Base-by-base conservation (phyloP, 2,113 vertebrate species). In the Passer montanus region DNA sequence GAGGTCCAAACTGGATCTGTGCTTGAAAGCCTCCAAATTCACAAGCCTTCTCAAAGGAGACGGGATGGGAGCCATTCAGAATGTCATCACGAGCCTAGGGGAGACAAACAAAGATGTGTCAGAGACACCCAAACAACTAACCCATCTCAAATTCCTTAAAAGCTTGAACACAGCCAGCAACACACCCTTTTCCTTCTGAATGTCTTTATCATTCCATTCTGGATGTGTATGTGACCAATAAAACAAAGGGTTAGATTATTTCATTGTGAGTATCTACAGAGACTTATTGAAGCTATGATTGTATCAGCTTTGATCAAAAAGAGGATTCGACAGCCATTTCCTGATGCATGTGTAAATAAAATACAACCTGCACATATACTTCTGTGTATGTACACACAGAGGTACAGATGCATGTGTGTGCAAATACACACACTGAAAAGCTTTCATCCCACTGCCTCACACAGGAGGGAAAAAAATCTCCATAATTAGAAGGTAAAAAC, bases 1-100 rank as follows among this genome's bases (percentile, higher is more conserved):
- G 99, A 96, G 99, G 99, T 97, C 99, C 99, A 43, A 99, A 99
- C 96, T 99, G 99, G 98, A 99, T 99, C 97, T 99, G 99, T 58
- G 99, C 99, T 98, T 99, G 99, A 96, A 99, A 99, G 70, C 99
- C 99, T 41, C 99, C 99, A 76, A 99, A 99, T 97, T 99, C 99
- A 33, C 99, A 99, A 44, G 99, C 99, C 97, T 99, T 99, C 96
- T 99, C 99, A 81, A 99, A 99, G 97, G 99, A 99, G 70, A 99
- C 99, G 0, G 99, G 99, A 94, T 99, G 99, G 92, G 99, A 99
- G 75, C 99, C 99, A 27, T 99, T 99, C 95, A 99, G 97, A 97
- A 99, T 99, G 97, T 99, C 99, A 97, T 99, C 99, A 79, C 99
- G 98, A 73, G 99, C 99, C 99, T 99, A 90, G 13, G 92, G 90